Evolutionary conservation across 2,888 invertebrate species (phyloP).

Genomic region (Penaeus monodon): DNA sequence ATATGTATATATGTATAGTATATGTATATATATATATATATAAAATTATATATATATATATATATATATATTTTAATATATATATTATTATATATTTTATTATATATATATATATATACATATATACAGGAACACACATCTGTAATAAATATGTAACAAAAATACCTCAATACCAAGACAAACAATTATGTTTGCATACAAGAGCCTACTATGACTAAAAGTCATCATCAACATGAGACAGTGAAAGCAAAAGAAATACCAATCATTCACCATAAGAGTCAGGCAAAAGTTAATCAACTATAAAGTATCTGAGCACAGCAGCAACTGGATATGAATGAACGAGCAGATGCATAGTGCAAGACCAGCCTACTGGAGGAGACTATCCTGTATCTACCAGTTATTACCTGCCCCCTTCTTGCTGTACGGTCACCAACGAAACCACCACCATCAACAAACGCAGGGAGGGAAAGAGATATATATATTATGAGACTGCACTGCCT

Average conservation of each 20-base stretch:
- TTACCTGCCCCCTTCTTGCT: conserved; percentile 58
- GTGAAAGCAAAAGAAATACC: not conserved
- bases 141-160: too few relatives aligned
- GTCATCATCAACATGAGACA: not conserved
- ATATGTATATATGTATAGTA: not conserved
- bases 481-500: too few relatives aligned
- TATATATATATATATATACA: conserved; percentile 42
- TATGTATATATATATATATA: conserved; percentile 18
- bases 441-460: conserved; percentile 39
- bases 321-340: conserved; percentile 10
- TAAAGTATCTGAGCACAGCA: conserved; percentile 6
- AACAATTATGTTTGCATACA: too few relatives aligned
- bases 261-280: not conserved
- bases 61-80: conserved; percentile 45
- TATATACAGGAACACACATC: not conserved
- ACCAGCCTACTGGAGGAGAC: conserved; percentile 8
- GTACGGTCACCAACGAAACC: conserved; percentile 37
- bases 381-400: not conserved
- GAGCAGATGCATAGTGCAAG: conserved; percentile 24
- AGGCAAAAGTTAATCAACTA: conserved; percentile 10
- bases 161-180: too few relatives aligned
- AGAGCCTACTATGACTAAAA: not conserved
- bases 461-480: conserved; percentile 11
- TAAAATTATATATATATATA: conserved; percentile 37
- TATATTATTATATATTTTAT: conserved; percentile 47